These are phyloP conservation scores for Punctoribates punctum DNA, from an alignment of 2,888 invertebrate genomes.

Conservation along the genomic window DNA sequence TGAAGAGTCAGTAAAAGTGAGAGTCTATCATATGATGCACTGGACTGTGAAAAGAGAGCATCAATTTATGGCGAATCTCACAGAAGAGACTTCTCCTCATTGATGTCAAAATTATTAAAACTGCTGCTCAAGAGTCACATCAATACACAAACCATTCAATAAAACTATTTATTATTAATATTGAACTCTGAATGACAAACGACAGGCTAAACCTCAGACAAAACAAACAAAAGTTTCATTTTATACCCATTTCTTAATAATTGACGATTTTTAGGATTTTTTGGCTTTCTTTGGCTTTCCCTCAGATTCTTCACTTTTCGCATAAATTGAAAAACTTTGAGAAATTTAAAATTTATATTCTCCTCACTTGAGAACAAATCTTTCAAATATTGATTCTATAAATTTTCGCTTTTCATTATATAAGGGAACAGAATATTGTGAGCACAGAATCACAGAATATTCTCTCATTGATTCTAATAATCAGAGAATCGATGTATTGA, in stretches of 20 bases:
- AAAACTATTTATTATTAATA: neutral
- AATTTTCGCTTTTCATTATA: neutral
- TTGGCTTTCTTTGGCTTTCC: neutral
- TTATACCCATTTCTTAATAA: neutral
- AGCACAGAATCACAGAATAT: conserved; percentile 13
- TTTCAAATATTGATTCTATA: conserved; percentile 4
- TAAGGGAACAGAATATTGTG: neutral
- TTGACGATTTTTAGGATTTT: neutral
- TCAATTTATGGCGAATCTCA: neutral
- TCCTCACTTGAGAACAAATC: neutral
- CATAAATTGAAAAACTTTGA: neutral
- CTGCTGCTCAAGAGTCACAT: conserved; percentile 10
- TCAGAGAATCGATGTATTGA: neutral
- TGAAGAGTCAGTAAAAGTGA: neutral
- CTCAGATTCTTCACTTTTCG: neutral
- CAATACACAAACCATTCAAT: neutral
- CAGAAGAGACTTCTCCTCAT: neutral
- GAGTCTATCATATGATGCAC: conserved; percentile 3
- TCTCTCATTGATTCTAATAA: neutral
- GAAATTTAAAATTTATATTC: neutral
- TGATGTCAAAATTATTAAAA: conserved; percentile 3
- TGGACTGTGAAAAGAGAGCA: conserved; percentile 2
- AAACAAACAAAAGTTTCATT: neutral
- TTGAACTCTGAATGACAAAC: neutral
- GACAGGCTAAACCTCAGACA: neutral